Conservation (phyloP, 2,888 invertebrate species). For the Trichogramma evanescens region DNA sequence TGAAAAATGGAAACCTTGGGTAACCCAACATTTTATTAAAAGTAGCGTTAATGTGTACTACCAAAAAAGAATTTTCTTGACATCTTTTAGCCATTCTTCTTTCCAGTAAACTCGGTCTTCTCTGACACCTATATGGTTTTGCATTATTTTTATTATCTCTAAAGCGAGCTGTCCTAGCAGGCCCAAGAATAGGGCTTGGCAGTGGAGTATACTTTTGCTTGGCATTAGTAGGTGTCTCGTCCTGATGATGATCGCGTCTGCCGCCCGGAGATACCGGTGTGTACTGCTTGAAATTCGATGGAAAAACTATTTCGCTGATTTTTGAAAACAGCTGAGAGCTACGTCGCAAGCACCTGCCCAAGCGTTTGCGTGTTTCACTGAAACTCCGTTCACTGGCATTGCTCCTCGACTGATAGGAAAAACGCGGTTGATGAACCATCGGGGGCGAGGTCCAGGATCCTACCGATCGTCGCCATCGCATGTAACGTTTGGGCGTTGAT, state of each 20-base stretch:
- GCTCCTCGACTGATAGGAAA: too few species aligned
- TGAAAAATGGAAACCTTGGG: too few species aligned
- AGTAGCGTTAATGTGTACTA: conserved; percentile 29
- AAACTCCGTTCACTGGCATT: too few species aligned
- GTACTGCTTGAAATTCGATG: conserved; percentile 33
- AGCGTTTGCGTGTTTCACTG: too few species aligned
- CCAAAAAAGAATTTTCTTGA: conserved; percentile 30
- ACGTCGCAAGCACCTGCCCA: conserved; percentile 10
- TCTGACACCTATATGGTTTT: not conserved
- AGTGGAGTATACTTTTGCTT: conserved; percentile 34
- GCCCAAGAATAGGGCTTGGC: conserved; percentile 30
- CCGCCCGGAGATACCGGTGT: conserved; percentile 25
- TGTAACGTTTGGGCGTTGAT: conserved; percentile 27
- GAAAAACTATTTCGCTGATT: conserved; percentile 33
- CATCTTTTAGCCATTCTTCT: conserved; percentile 19
- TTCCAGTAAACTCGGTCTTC: conserved; percentile 15
- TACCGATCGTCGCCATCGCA: conserved; percentile 30
- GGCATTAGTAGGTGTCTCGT: not conserved
- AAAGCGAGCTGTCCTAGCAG: conserved; percentile 31
- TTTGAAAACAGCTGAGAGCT: conserved; percentile 31
- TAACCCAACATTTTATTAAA: too few species aligned
- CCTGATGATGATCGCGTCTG: not conserved
- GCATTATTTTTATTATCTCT: not conserved
- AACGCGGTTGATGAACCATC: too few species aligned
- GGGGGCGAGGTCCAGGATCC: too few species aligned